Evolutionary conservation across 2,113 vertebrate genomes (phyloP).

Genomic region (Paratilapia polleni): DNA sequence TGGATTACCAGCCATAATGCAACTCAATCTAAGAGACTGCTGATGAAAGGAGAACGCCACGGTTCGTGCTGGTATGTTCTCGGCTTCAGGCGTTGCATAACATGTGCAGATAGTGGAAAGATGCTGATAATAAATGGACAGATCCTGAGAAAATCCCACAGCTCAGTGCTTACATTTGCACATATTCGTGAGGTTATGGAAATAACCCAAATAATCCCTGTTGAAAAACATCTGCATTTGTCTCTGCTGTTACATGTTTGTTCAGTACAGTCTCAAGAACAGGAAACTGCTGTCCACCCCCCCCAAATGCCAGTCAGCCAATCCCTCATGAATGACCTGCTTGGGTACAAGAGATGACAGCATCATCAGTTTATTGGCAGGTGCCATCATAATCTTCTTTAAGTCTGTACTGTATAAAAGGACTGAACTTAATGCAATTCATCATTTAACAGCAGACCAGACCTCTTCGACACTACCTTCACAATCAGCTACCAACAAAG

Average conservation of each 20-base stretch:
- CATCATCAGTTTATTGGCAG: conserved; percentile 14
- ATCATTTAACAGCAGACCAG: background rate
- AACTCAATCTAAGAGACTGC: conserved; percentile 60
- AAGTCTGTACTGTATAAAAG: conserved; percentile 50
- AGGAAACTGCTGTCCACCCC: background rate
- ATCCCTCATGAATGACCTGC: background rate
- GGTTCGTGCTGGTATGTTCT: background rate
- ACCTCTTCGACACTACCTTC: background rate
- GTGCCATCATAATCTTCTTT: conserved; percentile 60
- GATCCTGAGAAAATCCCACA: background rate
- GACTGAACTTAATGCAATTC: background rate
- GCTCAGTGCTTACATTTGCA: background rate
- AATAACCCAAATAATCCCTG: background rate
- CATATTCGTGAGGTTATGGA: background rate
- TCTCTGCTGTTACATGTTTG: background rate
- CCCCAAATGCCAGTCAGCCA: background rate
- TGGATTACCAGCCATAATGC: conserved; percentile 53
- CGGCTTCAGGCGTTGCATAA: background rate
- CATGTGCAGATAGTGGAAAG: conserved; percentile 5
- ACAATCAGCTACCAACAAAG: background rate
- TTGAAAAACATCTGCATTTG: background rate
- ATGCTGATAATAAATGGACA: background rate
- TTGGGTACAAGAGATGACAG: conserved; percentile 13
- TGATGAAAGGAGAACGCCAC: conserved; percentile 51
- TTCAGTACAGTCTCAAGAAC: background rate